These are phyloP conservation scores for Xiphorhynchus erythropygius DNA, from an alignment of 2,797 vertebrate species.

Conservation along the genomic window DNA sequence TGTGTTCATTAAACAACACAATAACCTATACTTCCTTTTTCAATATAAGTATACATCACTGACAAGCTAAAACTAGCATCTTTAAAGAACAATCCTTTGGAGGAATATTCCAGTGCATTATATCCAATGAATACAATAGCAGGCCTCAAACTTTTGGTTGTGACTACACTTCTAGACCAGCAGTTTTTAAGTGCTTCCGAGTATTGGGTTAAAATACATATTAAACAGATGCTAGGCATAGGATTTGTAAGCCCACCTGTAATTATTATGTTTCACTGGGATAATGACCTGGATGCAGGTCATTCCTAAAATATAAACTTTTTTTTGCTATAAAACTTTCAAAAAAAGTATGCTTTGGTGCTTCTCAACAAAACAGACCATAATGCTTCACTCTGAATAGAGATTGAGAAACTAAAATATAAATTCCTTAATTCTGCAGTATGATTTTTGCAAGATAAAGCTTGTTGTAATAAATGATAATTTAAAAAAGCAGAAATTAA, in stretches of 20 bases:
- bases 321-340: neutral
- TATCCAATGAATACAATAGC: neutral
- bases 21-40: slow-evolving; percentile 45
- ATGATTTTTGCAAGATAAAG: neutral
- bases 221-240: neutral
- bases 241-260: neutral
- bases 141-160: neutral
- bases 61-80: slow-evolving; percentile 4
- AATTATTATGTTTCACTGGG: neutral
- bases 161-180: neutral
- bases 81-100: slow-evolving; percentile 10
- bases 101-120: neutral
- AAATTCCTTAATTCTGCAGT: neutral
- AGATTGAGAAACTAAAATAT: neutral
- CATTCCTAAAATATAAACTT: neutral
- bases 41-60: neutral
- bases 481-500: neutral
- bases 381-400: neutral
- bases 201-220: neutral
- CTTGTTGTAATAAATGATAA: neutral
- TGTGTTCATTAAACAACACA: slow-evolving; percentile 8
- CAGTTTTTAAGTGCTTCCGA: neutral
- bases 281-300: neutral
- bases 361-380: neutral
- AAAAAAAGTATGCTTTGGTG: neutral